phyloP scores from a whole-genome alignment of 1,140 invertebrate genomes.

The Metopolophium dirhodum region DNA sequence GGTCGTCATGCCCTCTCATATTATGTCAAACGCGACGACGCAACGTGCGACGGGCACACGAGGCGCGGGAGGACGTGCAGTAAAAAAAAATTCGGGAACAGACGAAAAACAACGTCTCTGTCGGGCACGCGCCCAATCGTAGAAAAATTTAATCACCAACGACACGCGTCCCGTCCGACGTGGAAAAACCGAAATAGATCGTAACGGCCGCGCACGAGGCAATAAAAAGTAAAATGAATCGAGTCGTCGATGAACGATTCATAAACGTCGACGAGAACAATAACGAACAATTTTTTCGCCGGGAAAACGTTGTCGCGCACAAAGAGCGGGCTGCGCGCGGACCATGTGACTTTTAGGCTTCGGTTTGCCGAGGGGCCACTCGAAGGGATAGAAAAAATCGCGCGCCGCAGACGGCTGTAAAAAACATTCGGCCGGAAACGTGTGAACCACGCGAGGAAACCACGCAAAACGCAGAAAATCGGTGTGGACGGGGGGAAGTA shows the following conservation, averaged over 20 bases:
- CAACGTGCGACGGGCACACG: not conserved
- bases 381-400: not conserved
- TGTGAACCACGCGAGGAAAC: not conserved
- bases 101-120: not conserved
- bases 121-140: not conserved
- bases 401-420: not conserved
- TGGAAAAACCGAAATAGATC: not conserved
- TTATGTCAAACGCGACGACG: not conserved
- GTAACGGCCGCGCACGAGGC: not conserved
- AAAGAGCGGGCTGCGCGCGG: not conserved
- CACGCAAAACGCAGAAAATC: not conserved
- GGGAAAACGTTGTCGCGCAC: not conserved
- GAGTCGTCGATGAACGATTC: rapidly evolving
- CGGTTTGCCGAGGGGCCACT: not conserved
- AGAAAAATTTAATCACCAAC: not conserved
- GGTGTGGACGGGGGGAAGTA: not conserved
- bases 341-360: not conserved
- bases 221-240: not conserved
- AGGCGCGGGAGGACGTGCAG: too few relatives aligned
- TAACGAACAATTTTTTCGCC: not conserved
- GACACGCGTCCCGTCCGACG: not conserved
- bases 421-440: not conserved
- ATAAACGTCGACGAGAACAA: not conserved
- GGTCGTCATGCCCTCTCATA: not conserved
- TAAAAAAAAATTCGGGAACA: not conserved